phyloP scores from a whole-genome alignment of 1,140 invertebrate species.

The Prorops nasuta region DNA sequence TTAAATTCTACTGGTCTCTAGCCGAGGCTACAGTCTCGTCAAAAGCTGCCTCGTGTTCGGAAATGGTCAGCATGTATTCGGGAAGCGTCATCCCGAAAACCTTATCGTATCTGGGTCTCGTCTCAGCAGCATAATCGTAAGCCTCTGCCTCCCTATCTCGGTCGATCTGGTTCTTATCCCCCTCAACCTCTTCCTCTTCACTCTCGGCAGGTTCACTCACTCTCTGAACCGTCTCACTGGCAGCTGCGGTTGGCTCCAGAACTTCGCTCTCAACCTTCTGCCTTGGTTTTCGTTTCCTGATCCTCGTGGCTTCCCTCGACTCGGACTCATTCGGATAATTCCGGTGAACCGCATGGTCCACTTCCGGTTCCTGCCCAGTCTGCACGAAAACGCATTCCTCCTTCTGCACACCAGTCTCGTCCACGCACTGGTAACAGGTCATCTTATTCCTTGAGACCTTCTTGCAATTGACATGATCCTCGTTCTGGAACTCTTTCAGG shows the following conservation, averaged over 20 bases:
- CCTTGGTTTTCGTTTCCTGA: background rate
- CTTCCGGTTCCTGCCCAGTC: no score
- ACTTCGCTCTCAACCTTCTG: background rate
- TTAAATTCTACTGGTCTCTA: background rate
- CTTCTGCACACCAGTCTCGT: constrained; percentile 65
- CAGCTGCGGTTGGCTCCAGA: constrained; percentile 21
- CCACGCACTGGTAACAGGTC: constrained; percentile 71
- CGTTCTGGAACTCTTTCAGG: constrained; percentile 66
- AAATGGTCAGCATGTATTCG: constrained; percentile 66
- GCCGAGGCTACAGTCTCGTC: constrained; percentile 54
- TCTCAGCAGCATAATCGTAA: constrained; percentile 61
- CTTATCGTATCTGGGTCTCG: constrained; percentile 63
- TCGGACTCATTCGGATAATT: background rate
- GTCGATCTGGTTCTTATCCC: constrained; percentile 13
- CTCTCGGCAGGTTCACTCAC: constrained; percentile 17
- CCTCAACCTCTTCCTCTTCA: constrained; percentile 11
- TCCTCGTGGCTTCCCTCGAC: background rate
- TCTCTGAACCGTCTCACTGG: constrained; percentile 21
- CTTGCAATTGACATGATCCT: constrained; percentile 69
- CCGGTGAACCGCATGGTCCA: background rate
- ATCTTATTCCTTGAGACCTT: constrained; percentile 69
- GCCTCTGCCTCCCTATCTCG: constrained; percentile 32
- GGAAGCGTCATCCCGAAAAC: constrained; percentile 64
- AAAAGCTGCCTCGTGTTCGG: constrained; percentile 66
- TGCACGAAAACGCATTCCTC: constrained; percentile 78